A percentile compares a stretch with the other conserved stretches of the same genome.
These are phyloP conservation scores for Stictocephala bisonia DNA, from an alignment of 2,888 invertebrate species.

Conservation along the genomic window DNA sequence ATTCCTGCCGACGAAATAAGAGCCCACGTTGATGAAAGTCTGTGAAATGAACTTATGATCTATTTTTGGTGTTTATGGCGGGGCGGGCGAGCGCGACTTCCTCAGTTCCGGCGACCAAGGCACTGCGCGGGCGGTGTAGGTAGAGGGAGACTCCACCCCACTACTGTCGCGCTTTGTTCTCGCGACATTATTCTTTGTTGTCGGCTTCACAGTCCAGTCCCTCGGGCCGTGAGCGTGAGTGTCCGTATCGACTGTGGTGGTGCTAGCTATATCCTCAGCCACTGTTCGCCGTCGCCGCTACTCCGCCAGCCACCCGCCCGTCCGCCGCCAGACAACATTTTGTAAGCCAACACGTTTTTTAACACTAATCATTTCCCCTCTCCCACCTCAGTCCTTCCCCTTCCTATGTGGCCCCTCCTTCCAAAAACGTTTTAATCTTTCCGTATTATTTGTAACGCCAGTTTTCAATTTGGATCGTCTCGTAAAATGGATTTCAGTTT, in stretches of 20 bases:
- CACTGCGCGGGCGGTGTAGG: slow-evolving; percentile 16
- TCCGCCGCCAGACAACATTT: neutral
- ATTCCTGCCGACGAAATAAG: no score
- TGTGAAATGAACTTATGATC: no score
- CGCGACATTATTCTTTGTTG: slow-evolving; percentile 10
- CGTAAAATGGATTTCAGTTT: no score
- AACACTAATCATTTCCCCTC: slow-evolving; percentile 11
- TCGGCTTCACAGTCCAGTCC: neutral
- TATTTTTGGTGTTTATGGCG: slow-evolving; percentile 24
- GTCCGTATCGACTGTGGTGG: no score
- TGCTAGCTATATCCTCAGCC: no score
- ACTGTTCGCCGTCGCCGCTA: neutral
- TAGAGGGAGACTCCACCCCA: neutral
- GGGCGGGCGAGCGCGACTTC: neutral
- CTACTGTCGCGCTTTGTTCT: slow-evolving; percentile 18
- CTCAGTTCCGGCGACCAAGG: slow-evolving; percentile 24
- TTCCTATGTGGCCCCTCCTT: no score
- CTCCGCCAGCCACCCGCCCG: neutral
- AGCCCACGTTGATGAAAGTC: no score
- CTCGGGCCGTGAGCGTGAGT: neutral
- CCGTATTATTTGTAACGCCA: neutral
- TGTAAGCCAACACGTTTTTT: slow-evolving; percentile 34
- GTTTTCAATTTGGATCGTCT: no score
- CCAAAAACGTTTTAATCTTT: slow-evolving; percentile 32
- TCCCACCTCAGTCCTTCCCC: no score